Percentiles rank a stretch among this genome's conserved stretches.
These are phyloP conservation scores for Microtus obscurus DNA, from an alignment of 2,797 vertebrate species.

Conservation along the genomic window DNA sequence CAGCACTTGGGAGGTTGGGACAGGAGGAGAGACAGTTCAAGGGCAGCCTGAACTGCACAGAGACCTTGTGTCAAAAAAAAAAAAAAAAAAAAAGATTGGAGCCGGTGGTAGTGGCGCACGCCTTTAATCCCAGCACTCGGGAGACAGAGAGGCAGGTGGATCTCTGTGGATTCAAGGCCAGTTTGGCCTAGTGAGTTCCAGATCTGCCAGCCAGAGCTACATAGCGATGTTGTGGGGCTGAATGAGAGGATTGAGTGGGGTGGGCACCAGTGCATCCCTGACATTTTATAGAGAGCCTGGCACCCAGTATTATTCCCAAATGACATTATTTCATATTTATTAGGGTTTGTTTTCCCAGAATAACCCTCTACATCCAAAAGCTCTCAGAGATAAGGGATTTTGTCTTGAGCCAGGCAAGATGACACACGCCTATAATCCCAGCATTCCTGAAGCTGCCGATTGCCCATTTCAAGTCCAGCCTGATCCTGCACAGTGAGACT, in stretches of 20 bases:
- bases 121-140: no score
- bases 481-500: background rate
- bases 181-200: background rate
- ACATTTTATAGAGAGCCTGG: background rate
- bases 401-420: background rate
- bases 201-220: background rate
- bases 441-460: background rate
- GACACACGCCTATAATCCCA: background rate
- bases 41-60: no score
- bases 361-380: background rate
- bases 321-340: background rate
- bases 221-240: background rate
- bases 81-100: no score
- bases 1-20: no score
- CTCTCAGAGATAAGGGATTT: background rate
- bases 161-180: background rate
- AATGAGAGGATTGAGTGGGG: background rate
- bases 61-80: no score
- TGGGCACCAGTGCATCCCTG: background rate
- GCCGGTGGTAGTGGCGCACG: fast-evolving
- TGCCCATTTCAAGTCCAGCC: background rate
- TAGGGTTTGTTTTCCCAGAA: background rate
- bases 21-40: no score
- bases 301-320: background rate
- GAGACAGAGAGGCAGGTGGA: no score